phyloP scores from a whole-genome alignment of 1,140 invertebrate genomes.

The Ruditapes philippinarum region DNA sequence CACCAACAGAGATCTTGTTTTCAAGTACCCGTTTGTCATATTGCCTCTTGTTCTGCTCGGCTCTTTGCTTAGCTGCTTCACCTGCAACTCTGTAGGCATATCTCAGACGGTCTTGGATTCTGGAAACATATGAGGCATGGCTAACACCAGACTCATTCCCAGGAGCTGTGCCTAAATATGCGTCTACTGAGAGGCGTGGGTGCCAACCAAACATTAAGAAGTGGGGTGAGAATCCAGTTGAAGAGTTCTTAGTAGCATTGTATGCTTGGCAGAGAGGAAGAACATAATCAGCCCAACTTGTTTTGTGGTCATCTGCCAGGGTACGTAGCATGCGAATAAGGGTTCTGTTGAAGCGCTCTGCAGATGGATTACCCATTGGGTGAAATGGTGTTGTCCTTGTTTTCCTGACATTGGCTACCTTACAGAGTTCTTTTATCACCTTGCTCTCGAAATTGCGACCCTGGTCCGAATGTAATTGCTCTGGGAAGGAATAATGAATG shows the following conservation, averaged over 20 bases:
- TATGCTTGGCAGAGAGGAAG: too few relatives aligned
- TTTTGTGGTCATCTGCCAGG: slow-evolving; percentile 36
- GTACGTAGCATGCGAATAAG: slow-evolving; percentile 60
- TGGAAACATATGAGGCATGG: neutral
- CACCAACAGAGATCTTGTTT: too few relatives aligned
- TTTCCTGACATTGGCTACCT: slow-evolving; percentile 26
- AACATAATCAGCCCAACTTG: slow-evolving; percentile 12
- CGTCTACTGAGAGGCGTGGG: slow-evolving; percentile 20
- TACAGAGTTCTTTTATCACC: slow-evolving; percentile 5
- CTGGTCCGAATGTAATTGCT: slow-evolving; percentile 42
- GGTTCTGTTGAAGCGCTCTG: slow-evolving; percentile 76
- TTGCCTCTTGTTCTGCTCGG: too few relatives aligned
- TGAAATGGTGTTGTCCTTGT: slow-evolving; percentile 72
- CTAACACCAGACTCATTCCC: neutral
- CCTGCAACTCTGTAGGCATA: too few relatives aligned
- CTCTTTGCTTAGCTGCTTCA: too few relatives aligned
- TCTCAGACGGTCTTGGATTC: too few relatives aligned
- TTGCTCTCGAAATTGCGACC: slow-evolving; percentile 23
- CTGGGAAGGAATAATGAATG: slow-evolving; percentile 30
- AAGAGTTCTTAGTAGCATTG: too few relatives aligned
- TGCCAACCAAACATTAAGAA: slow-evolving; percentile 35
- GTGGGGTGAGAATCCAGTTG: too few relatives aligned
- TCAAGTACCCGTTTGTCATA: too few relatives aligned
- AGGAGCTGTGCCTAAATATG: slow-evolving; percentile 23
- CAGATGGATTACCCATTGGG: slow-evolving; percentile 73